Evolutionary conservation across 2,888 invertebrate species (phyloP), one percentile per base, ranked within the genome.

Genomic region (Agriopis aurantiaria): DNA sequence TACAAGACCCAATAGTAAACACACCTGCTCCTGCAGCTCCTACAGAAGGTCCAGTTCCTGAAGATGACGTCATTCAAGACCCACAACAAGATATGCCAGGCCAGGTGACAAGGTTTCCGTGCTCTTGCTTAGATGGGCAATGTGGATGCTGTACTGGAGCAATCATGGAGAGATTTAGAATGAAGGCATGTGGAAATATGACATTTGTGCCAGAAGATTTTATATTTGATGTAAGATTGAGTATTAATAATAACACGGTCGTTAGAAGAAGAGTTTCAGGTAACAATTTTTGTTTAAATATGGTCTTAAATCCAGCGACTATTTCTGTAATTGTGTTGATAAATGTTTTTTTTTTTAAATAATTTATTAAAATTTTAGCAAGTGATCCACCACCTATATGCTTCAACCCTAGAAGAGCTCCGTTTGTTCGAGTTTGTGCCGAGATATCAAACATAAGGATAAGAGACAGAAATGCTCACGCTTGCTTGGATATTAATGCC

Each of bases 151-250:
- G 97, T 80, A 96, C 96, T 2, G 96, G 96, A 14, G 91, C 96
- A 65, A 88, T 97, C 59, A 86, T 96, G 77, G 95, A 96, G 69
- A 90, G 95, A 52, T 95, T 96, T 78, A 95, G 95, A 74, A 96
- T 97, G 92, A 97, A 96, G 83, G 96, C 96, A 23, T 98, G 98
- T 86, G 96, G 97, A 53, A 97, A 97, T 82, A 93, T 98, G 40
- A 95, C 96, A 11, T 98, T 97, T 83, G 95, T 96, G 23, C 97
- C 97, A 0, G 97, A 97, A 79, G 97, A 98, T 76, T 98, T 98
- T 85, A 96, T 97, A 43, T 96, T 98, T 84, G 97, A 97, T 71
- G 95, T 97, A 40, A 96, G 95, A 77, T 91, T 97, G 86, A 94
- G 95, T 64, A 95, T 97, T 80, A 98, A 98, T 80, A 96, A 97